Evolutionary conservation across 2,113 vertebrate genomes (phyloP).

Genomic region (human (Homo sapiens)): DNA sequence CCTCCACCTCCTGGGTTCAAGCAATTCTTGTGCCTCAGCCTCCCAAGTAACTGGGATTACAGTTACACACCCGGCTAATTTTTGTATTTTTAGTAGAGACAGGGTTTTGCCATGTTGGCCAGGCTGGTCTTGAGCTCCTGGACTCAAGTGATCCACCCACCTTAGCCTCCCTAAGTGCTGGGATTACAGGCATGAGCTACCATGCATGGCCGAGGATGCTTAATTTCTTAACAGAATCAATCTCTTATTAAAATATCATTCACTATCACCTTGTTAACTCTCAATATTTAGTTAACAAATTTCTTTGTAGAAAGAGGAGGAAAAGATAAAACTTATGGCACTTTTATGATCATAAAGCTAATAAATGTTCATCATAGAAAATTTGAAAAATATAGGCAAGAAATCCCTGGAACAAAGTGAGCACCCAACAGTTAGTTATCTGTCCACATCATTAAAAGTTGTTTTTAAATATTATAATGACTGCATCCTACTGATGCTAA

Average conservation of each 20-base stretch:
- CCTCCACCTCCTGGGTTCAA: no score
- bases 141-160: no score
- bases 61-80: no score
- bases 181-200: no score
- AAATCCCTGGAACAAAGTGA: slow-evolving; percentile 2
- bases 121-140: no score
- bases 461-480: not conserved
- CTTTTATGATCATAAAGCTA: slow-evolving; percentile 8
- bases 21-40: no score
- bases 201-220: not conserved
- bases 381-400: slow-evolving; percentile 25
- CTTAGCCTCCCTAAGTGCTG: no score
- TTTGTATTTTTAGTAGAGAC: no score
- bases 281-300: slow-evolving; percentile 18
- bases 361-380: slow-evolving; percentile 9
- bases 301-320: not conserved
- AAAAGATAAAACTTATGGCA: not conserved
- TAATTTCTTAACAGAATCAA: not conserved
- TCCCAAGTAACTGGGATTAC: no score
- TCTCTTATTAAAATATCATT: slow-evolving; percentile 4
- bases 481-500: not conserved
- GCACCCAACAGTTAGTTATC: not conserved
- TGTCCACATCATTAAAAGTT: not conserved
- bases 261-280: not conserved
- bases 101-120: no score